Base-by-base conservation (phyloP, 1,140 invertebrate genomes). In the Drosophila tani region DNA sequence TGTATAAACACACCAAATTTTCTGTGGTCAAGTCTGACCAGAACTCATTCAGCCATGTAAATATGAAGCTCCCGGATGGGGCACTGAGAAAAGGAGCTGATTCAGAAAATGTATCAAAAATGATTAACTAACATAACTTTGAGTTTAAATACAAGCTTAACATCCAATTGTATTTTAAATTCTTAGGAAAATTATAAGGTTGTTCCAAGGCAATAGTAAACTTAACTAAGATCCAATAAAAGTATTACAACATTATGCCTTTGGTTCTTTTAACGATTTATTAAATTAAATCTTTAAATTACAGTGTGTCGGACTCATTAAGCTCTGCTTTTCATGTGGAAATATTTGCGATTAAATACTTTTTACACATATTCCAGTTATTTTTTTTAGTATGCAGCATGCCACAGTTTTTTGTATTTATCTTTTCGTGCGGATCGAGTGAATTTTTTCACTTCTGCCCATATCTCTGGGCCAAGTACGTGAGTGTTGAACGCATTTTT, bases 1-100 rank as follows among this genome's bases (percentile, higher is more conserved):
- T 75, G 45, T 59, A 78, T 53, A 87, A 87, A 87, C 79, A 82
- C 15, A 55, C 40, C 29, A 55, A 50, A 58, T 49, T 70, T 71
- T 46, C 46, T 46, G 50, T n/a, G 71, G 60, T 43, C 35, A n/a
- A 24, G 17, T 46, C 58, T 15, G 38, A 19, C 38, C 38, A 38
- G 38, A 74, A 51, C n/a, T 32, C 55, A 74, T 38, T 60, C 46
- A 49, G 19, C 29, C 50, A 56, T 63, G 69, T 50, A 59, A 63
- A 71, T 71, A 73, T 49, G 35, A 12, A 71, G 12, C 50, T 24
- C 17, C 66, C 14, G 11, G 11, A 47, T 19, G 41, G 35, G 17
- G 21, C 50, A 50, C 46, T 65, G 27, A 24, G n/a, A 69, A 68
- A 19, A 38, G 12, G 32, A 11, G 15, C 9, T 53, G 12, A 40